Conservation (phyloP, 1,140 invertebrate genomes). For the Venturia canescens region DNA sequence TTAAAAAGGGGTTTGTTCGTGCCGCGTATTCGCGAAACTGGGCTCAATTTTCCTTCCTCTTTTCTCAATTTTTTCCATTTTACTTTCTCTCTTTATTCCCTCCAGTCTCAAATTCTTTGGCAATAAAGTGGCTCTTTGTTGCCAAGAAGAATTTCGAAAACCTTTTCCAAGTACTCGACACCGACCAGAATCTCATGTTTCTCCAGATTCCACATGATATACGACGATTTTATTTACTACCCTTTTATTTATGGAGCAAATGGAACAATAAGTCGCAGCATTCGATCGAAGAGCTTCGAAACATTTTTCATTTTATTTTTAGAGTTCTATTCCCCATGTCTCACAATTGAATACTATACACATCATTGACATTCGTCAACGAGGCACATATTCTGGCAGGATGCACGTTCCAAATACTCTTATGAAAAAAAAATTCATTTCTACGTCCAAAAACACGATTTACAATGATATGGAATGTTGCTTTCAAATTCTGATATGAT, state of each 20-base stretch:
- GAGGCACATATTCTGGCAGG: background rate
- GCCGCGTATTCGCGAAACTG: conserved; percentile 35
- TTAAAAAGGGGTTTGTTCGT: conserved; percentile 20
- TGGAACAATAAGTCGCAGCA: background rate
- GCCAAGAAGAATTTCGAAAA: background rate
- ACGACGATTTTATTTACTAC: background rate
- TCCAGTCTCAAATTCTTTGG: conserved; percentile 33
- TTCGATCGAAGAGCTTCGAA: background rate
- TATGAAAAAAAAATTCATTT: too few relatives aligned
- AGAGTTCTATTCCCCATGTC: background rate
- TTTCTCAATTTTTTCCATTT: background rate
- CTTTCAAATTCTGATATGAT: background rate
- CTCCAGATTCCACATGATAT: conserved; percentile 23
- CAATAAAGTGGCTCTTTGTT: conserved; percentile 48
- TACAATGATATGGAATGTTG: too few relatives aligned
- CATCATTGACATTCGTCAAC: background rate
- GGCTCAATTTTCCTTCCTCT: conserved; percentile 24
- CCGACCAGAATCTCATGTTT: background rate
- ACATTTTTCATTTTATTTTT: background rate
- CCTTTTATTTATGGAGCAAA: background rate
- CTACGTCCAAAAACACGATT: too few relatives aligned
- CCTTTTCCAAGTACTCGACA: background rate
- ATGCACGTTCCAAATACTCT: background rate
- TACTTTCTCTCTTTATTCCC: conserved; percentile 14
- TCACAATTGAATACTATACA: background rate